Percentiles rank a stretch among this genome's conserved stretches.
Conservation (phyloP, 2,888 invertebrate genomes). For the Himalopsyche tibetana region DNA sequence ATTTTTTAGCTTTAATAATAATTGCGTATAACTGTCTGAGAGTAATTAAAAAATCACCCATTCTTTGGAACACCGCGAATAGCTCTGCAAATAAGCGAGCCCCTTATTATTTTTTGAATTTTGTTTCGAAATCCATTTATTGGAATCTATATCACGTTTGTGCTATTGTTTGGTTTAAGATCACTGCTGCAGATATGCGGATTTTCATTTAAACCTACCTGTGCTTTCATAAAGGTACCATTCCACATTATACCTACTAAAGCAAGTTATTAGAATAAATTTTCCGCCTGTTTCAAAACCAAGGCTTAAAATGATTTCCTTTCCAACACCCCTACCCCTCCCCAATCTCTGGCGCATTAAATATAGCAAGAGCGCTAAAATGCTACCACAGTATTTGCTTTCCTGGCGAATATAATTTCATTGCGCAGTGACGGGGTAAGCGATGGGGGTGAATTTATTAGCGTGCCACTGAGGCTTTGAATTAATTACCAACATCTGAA, state of each 20-base stretch:
- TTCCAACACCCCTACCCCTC: neutral
- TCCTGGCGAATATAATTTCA: conserved; percentile 26
- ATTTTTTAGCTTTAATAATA: too few relatives aligned
- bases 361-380: conserved; percentile 25
- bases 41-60: too few relatives aligned
- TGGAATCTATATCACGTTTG: too few relatives aligned
- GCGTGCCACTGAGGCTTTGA: conserved; percentile 22
- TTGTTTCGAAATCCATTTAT: too few relatives aligned
- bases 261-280: conserved; percentile 1
- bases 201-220: too few relatives aligned
- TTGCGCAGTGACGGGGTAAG: conserved; percentile 26
- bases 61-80: too few relatives aligned
- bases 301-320: neutral
- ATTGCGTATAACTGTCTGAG: too few relatives aligned
- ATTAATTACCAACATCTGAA: conserved; percentile 13
- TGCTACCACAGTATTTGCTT: conserved; percentile 16
- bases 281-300: conserved; percentile 3
- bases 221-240: too few relatives aligned
- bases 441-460: conserved; percentile 24
- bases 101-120: too few relatives aligned
- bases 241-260: neutral
- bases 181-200: too few relatives aligned
- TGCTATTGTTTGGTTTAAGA: too few relatives aligned
- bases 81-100: too few relatives aligned
- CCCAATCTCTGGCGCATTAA: neutral